phyloP scores from a whole-genome alignment of 2,888 invertebrate genomes.

The Hypomecis punctinalis region DNA sequence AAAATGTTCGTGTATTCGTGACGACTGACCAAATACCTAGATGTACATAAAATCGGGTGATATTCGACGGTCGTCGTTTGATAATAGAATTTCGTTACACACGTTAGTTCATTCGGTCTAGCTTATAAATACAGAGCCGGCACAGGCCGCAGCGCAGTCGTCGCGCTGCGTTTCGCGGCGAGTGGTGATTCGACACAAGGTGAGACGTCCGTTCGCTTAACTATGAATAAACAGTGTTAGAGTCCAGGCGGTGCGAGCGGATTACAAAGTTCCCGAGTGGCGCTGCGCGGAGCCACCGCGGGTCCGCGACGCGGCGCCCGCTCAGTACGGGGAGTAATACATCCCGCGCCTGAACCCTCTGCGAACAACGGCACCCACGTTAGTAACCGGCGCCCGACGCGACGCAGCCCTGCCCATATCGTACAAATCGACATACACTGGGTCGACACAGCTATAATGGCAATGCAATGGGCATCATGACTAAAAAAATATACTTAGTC shows the following conservation, averaged over 20 bases:
- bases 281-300: conserved; percentile 48
- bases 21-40: conserved; percentile 19
- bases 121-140: background rate
- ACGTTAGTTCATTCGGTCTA: conserved; percentile 1
- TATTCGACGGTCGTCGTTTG: conserved; percentile 11
- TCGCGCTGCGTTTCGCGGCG: background rate
- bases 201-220: conserved; percentile 24
- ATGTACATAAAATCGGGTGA: conserved; percentile 24
- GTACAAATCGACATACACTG: background rate
- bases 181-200: conserved; percentile 17
- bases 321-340: conserved; percentile 90
- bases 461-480: too few relatives aligned
- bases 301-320: conserved; percentile 60
- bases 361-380: conserved; percentile 79
- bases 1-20: conserved; percentile 6
- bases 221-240: conserved; percentile 16
- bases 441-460: background rate
- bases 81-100: conserved; percentile 4
- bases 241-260: conserved; percentile 26
- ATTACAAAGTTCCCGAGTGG: conserved; percentile 11
- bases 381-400: conserved; percentile 46
- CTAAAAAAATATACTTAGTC: too few relatives aligned
- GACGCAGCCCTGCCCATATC: background rate
- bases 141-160: background rate
- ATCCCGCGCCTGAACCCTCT: conserved; percentile 89